phyloP scores from a whole-genome alignment of 2,113 vertebrate species.

The Corythoichthys intestinalis region DNA sequence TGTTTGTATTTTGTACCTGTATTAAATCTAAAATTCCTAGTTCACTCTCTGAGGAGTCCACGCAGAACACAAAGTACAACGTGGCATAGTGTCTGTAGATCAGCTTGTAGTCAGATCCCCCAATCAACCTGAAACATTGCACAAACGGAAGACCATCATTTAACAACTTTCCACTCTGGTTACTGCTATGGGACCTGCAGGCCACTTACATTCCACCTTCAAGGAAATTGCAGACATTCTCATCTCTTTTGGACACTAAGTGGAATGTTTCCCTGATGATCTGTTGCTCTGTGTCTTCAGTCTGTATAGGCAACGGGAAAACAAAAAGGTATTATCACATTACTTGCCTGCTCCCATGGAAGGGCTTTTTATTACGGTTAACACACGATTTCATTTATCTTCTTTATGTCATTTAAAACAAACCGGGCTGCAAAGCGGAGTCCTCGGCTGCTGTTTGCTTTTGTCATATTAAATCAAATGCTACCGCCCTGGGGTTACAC shows the following conservation, averaged over 20 bases:
- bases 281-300: conserved; percentile 96
- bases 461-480: conserved; percentile 26
- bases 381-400: not conserved
- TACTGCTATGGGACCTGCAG: not conserved
- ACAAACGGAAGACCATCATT: conserved; percentile 6
- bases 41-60: conserved; percentile 98
- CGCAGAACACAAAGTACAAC: conserved; percentile 98
- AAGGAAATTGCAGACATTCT: conserved; percentile 98
- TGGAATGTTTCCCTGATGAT: conserved; percentile 99
- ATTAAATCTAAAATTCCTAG: conserved; percentile 98
- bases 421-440: not conserved
- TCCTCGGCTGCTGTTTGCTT: not conserved
- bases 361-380: conserved; percentile 6
- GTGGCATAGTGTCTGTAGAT: conserved; percentile 99
- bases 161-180: not conserved
- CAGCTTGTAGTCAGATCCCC: conserved; percentile 97
- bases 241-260: conserved; percentile 95
- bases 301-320: conserved; percentile 65
- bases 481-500: conserved; percentile 5
- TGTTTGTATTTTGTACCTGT: conserved; percentile 77
- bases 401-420: not conserved
- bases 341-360: conserved; percentile 11
- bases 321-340: conserved; percentile 5
- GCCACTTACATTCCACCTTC: conserved; percentile 96
- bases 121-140: conserved; percentile 83